These are phyloP conservation scores for Pelagia noctiluca DNA, from an alignment of 30 jellyfish, hydroid and myxozoan species.

Conservation along the genomic window DNA sequence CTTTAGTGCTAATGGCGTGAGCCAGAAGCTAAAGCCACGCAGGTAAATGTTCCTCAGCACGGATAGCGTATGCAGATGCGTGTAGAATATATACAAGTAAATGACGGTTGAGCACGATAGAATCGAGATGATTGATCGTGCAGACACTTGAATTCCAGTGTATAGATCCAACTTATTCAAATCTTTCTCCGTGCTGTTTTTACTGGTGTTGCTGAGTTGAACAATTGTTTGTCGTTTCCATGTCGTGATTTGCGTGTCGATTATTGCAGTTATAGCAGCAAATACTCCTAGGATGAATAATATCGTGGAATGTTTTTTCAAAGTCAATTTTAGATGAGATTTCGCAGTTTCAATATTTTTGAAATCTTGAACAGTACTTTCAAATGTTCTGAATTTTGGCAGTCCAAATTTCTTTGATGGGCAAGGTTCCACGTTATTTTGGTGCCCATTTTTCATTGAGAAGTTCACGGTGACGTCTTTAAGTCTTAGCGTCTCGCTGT, in stretches of 20 bases:
- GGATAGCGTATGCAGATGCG: constrained; percentile 70
- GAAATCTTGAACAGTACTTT: constrained; percentile 72
- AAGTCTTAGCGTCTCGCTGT: constrained; percentile 12
- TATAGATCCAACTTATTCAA: constrained; percentile 56
- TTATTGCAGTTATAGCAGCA: constrained; percentile 75
- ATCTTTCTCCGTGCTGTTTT: constrained; percentile 28
- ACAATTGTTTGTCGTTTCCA: constrained; percentile 51
- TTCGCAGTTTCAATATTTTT: constrained; percentile 82
- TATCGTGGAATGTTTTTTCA: constrained; percentile 82
- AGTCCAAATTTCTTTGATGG: constrained; percentile 36
- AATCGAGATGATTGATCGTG: constrained; percentile 65
- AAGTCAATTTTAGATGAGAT: constrained; percentile 67
- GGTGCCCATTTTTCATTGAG: constrained; percentile 53
- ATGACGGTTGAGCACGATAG: constrained; percentile 67
- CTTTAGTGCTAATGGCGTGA: constrained; percentile 31
- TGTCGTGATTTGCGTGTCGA: constrained; percentile 82
- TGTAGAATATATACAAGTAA: constrained; percentile 68
- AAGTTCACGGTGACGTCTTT: constrained; percentile 49
- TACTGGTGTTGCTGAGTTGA: neutral
- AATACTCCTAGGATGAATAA: constrained; percentile 76
- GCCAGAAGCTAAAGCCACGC: constrained; percentile 58
- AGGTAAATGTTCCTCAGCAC: constrained; percentile 71
- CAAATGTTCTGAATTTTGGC: constrained; percentile 49
- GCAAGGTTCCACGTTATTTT: constrained; percentile 20
- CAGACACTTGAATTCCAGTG: constrained; percentile 73